A percentile compares a stretch with the other conserved stretches of the same genome.
These are phyloP conservation scores for Stenotaenia linearis DNA, from an alignment of 2,888 invertebrate species.

Conservation along the genomic window DNA sequence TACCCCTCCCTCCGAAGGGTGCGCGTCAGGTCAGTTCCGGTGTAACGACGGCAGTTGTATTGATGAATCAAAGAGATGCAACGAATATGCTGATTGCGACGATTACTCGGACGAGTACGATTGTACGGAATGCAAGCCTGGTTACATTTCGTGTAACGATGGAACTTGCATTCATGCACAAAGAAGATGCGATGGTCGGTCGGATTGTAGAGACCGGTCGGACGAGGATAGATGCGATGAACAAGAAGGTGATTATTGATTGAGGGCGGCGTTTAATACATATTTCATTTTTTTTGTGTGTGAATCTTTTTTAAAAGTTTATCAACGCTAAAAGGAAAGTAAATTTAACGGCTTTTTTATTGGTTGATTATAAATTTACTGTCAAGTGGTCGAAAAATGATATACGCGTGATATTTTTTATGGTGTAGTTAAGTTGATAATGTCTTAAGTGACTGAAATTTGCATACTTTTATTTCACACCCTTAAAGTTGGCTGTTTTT, in stretches of 20 bases:
- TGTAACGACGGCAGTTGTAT: conserved; percentile 48
- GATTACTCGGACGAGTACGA: conserved; percentile 47
- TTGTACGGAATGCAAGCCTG: conserved; percentile 46
- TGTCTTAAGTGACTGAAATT: neutral
- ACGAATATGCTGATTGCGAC: conserved; percentile 44
- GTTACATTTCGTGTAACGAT: conserved; percentile 55
- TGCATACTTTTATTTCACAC: neutral
- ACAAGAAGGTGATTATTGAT: neutral
- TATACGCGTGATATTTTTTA: neutral
- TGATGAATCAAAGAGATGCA: conserved; percentile 42
- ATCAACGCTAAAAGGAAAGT: neutral
- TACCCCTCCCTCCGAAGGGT: neutral
- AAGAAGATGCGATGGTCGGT: conserved; percentile 59
- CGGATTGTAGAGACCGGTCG: conserved; percentile 59
- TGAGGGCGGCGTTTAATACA: too few relatives aligned
- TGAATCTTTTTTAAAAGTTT: too few relatives aligned
- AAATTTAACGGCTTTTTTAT: neutral
- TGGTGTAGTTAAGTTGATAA: neutral
- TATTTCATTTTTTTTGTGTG: too few relatives aligned
- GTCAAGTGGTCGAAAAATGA: neutral
- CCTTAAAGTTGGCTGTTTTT: too few relatives aligned
- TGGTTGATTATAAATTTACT: neutral
- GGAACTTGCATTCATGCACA: conserved; percentile 57
- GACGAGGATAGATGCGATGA: conserved; percentile 57
- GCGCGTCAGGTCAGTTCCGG: conserved; percentile 39